Conservation (phyloP, 2,797 vertebrate species). For the Aulostomus chinensis region DNA sequence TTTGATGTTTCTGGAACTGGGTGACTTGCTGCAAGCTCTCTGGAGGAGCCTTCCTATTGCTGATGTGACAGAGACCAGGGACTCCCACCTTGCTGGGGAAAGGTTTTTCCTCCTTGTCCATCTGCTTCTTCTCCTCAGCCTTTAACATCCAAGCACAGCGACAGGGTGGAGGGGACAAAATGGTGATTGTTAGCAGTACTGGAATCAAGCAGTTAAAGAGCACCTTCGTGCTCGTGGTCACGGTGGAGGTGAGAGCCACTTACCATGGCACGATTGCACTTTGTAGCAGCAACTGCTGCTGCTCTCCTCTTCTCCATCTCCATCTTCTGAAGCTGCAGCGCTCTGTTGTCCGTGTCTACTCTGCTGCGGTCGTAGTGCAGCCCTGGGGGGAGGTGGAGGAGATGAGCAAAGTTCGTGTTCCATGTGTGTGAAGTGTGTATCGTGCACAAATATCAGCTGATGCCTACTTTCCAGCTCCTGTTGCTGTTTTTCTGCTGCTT, state of each 20-base stretch:
- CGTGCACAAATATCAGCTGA: neutral
- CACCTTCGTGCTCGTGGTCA: too few species aligned
- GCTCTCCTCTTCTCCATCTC: slow-evolving; percentile 74
- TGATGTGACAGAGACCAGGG: slow-evolving; percentile 65
- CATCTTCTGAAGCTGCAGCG: slow-evolving; percentile 74
- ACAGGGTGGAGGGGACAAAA: too few species aligned
- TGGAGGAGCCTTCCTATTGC: slow-evolving; percentile 78
- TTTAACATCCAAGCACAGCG: too few species aligned
- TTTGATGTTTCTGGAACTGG: slow-evolving; percentile 80
- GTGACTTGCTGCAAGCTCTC: slow-evolving; percentile 70
- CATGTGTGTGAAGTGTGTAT: neutral
- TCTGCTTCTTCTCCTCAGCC: too few species aligned
- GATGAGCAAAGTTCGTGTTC: neutral
- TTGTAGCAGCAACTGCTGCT: slow-evolving; percentile 69
- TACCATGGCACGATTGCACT: slow-evolving; percentile 87
- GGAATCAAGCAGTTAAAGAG: too few species aligned
- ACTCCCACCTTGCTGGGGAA: slow-evolving; percentile 65
- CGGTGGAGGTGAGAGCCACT: slow-evolving; percentile 6
- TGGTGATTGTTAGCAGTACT: too few species aligned
- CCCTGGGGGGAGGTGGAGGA: slow-evolving; percentile 63
- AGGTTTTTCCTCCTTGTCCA: too few species aligned
- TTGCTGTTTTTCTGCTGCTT: slow-evolving; percentile 56
- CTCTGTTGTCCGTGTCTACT: slow-evolving; percentile 74
- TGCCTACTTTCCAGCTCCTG: slow-evolving; percentile 78
- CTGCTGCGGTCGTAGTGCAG: slow-evolving; percentile 68